phyloP scores from a whole-genome alignment of 2,888 invertebrate species.

The Tineola bisselliella region DNA sequence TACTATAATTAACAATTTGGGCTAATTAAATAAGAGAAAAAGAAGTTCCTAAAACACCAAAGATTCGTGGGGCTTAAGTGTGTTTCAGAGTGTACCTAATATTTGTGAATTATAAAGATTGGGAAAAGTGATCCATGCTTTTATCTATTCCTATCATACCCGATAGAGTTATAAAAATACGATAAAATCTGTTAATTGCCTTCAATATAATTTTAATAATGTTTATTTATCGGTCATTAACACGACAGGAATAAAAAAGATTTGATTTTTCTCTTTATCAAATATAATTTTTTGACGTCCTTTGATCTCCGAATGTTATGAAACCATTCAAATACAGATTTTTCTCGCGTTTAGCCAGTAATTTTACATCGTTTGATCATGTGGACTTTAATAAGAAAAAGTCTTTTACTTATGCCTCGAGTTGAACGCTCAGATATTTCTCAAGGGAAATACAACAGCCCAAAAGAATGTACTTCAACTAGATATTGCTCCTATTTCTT shows the following conservation, averaged over 20 bases:
- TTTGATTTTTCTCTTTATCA: not conserved
- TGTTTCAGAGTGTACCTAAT: too few species aligned
- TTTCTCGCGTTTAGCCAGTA: not conserved
- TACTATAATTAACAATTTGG: too few species aligned
- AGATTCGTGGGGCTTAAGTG: too few species aligned
- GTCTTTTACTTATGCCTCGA: slow-evolving; percentile 1
- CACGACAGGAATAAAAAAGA: not conserved
- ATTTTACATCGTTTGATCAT: slow-evolving; percentile 5
- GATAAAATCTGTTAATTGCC: too few species aligned
- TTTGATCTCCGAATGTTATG: not conserved
- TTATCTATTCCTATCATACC: too few species aligned
- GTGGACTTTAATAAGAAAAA: slow-evolving; percentile 4
- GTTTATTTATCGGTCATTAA: not conserved
- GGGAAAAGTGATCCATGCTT: too few species aligned
- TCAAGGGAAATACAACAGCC: slow-evolving; percentile 4
- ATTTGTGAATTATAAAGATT: too few species aligned
- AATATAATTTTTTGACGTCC: not conserved
- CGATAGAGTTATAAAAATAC: too few species aligned
- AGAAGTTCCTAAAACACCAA: too few species aligned
- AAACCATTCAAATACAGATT: slow-evolving; percentile 2
- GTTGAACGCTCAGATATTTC: not conserved
- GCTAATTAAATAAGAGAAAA: too few species aligned
- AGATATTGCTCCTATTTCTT: not conserved
- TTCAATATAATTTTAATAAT: not conserved
- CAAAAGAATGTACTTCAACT: not conserved